Conservation (phyloP, 2,113 vertebrate species). For the Tonatia bakeri region DNA sequence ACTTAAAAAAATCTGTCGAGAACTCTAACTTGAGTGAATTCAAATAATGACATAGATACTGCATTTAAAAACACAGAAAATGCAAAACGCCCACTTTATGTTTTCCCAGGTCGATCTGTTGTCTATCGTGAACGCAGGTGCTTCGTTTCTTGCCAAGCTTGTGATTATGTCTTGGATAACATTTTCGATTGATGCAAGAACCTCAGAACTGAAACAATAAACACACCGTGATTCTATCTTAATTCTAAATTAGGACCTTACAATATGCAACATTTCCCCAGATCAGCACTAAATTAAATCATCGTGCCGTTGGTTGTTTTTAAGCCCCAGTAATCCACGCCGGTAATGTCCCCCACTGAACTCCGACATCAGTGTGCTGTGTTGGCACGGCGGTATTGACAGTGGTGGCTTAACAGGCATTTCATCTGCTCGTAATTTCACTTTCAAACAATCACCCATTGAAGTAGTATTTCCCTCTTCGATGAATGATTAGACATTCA, state of each 20-base stretch:
- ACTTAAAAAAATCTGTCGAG: background rate
- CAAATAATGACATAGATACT: conserved; percentile 11
- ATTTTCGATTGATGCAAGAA: conserved; percentile 89
- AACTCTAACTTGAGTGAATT: conserved; percentile 4
- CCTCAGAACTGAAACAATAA: conserved; percentile 83
- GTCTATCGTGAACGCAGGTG: conserved; percentile 84
- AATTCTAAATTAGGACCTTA: conserved; percentile 21
- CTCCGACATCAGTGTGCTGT: background rate
- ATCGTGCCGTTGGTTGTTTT: background rate
- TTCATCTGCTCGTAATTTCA: conserved; percentile 26
- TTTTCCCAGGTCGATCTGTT: conserved; percentile 89
- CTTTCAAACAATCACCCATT: conserved; percentile 46
- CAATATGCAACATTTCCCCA: background rate
- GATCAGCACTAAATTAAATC: background rate
- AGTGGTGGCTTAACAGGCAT: background rate
- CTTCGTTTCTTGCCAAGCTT: conserved; percentile 85
- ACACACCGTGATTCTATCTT: conserved; percentile 21
- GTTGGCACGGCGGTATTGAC: background rate
- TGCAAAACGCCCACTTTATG: conserved; percentile 81
- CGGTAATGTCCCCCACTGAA: background rate
- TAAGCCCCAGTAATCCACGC: background rate
- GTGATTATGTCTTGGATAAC: conserved; percentile 83
- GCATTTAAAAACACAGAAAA: background rate
- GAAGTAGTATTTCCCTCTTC: conserved; percentile 27
- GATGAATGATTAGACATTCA: conserved; percentile 29